These are phyloP conservation scores for Drosophila grimshawi DNA, from an alignment of 1,140 invertebrate species.

Conservation along the genomic window DNA sequence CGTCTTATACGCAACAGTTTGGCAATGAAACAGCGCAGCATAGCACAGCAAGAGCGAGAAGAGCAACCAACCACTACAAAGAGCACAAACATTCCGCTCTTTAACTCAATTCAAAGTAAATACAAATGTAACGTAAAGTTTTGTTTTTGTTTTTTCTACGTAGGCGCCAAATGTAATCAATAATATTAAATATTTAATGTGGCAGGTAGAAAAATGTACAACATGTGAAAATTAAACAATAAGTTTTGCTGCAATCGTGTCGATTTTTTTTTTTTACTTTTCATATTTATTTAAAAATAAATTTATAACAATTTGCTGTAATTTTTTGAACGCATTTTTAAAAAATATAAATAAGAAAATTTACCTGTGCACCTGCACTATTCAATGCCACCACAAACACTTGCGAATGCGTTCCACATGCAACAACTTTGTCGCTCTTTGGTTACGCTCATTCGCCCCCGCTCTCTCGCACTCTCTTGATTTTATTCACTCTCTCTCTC, in stretches of 20 bases:
- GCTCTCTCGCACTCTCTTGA: conserved; percentile 8
- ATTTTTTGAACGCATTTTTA: conserved; percentile 1
- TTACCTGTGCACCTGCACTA: conserved; percentile 52
- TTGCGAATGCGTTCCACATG: conserved; percentile 51
- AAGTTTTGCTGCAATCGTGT: too few species aligned
- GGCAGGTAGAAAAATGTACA: conserved; percentile 46
- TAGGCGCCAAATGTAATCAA: conserved; percentile 72
- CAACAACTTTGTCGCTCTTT: conserved; percentile 39
- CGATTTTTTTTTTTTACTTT: neutral
- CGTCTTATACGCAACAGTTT: conserved; percentile 64
- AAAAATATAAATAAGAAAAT: conserved; percentile 13
- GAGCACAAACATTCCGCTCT: conserved; percentile 12
- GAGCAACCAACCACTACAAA: neutral
- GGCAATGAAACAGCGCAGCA: conserved; percentile 27
- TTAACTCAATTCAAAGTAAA: conserved; percentile 53
- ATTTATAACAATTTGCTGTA: neutral
- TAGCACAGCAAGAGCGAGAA: neutral
- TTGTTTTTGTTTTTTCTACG: conserved; percentile 43
- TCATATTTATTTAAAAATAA: neutral
- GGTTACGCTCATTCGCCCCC: neutral
- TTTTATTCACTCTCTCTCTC: neutral
- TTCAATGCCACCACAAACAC: neutral
- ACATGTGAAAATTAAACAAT: neutral
- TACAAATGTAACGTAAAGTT: conserved; percentile 75
- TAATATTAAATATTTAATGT: conserved; percentile 84